Percentiles rank a stretch among this genome's conserved stretches.
Conservation (phyloP, 2,888 invertebrate genomes). For the Plagodis pulveraria region DNA sequence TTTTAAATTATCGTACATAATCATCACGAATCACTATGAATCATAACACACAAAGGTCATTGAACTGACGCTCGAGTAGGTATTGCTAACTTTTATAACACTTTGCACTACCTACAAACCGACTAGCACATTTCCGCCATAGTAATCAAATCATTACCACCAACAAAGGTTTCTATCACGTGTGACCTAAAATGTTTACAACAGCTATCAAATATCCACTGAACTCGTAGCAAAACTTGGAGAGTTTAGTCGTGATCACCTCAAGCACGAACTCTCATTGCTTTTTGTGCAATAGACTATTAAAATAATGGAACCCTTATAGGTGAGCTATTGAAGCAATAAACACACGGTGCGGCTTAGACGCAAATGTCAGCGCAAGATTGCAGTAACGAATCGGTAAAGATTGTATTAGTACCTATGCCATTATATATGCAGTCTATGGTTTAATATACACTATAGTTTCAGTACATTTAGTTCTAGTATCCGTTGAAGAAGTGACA, state of each 20-base stretch:
- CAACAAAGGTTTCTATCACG: slow-evolving; percentile 18
- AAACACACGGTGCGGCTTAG: slow-evolving; percentile 9
- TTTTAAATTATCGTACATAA: background rate
- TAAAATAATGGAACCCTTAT: slow-evolving; percentile 57
- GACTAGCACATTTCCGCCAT: no score
- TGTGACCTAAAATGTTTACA: slow-evolving; percentile 70
- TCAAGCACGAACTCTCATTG: slow-evolving; percentile 52
- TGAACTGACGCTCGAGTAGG: slow-evolving; percentile 8
- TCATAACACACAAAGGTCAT: slow-evolving; percentile 16
- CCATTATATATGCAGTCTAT: background rate
- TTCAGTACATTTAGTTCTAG: no score
- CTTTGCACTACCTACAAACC: no score
- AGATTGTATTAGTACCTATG: slow-evolving; percentile 5
- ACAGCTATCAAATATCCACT: slow-evolving; percentile 70
- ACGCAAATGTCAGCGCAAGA: slow-evolving; percentile 11
- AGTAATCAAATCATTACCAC: background rate
- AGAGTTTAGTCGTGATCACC: slow-evolving; percentile 58
- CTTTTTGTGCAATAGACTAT: slow-evolving; percentile 53
- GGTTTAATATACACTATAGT: background rate
- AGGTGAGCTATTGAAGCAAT: slow-evolving; percentile 42
- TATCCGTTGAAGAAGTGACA: no score
- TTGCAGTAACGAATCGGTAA: slow-evolving; percentile 17
- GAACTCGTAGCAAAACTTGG: background rate
- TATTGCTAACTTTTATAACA: slow-evolving; percentile 5
- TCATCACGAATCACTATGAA: slow-evolving; percentile 13